Evolutionary conservation across 2,113 vertebrate species (phyloP), one percentile per base, ranked within the genome.

Genomic region (Asarcornis scutulata): DNA sequence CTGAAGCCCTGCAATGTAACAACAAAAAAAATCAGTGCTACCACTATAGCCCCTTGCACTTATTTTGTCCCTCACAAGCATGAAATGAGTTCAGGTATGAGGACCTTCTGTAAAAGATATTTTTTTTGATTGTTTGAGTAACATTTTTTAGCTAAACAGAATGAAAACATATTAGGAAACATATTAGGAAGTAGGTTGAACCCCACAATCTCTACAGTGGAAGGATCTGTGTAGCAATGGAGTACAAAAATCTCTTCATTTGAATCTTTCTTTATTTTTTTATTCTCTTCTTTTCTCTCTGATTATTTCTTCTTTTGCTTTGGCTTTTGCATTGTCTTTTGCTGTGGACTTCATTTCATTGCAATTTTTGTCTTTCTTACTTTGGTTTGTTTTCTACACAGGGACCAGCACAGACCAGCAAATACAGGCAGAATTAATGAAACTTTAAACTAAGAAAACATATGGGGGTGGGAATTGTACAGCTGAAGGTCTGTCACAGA

Each of bases 381-480:
- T 78, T 85, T 75, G 18, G 5, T 44, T 69, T 86, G 8, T 42
- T 32, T 86, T 76, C 82, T 64, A 29, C 11, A 14, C 3, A 8
- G 27, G 32, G 31, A 12, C 52, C 60, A 68, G 27, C 31, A 63
- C 5, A 50, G n/a, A 17, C 73, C 13, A 46, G 53, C 9, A 75
- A 46, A 27, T 64, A 11, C 9, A 56, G 20, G 20, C 81, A 40
- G 62, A 38, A 32, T 16, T 79, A 62, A 62, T 52, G 21, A 26
- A 56, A 3, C 29, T 74, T 59, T 48, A 67, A 87, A 36, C 34
- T 55, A 42, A 69, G 56, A 74, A 79, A 50, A 62, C 52, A 17
- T 0, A 2, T 26, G n/a, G 8, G 15, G 13, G 32, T 31, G 23
- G 0, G 0, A 72, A 46, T 38, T 78, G 40, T 55, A 26, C 32